These are phyloP conservation scores for Drosophila tripunctata DNA, from an alignment of 2,888 invertebrate genomes.

Conservation along the genomic window DNA sequence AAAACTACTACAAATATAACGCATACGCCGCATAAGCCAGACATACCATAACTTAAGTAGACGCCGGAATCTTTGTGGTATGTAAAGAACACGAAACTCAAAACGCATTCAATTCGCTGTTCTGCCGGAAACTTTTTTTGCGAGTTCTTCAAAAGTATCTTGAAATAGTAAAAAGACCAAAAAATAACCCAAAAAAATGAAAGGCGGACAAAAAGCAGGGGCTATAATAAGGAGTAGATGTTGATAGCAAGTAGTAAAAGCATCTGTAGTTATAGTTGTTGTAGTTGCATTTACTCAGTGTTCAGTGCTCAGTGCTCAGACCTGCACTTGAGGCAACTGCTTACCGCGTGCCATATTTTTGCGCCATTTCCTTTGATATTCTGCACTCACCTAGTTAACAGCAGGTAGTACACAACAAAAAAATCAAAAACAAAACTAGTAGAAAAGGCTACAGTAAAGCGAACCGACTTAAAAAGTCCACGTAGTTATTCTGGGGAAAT, in stretches of 20 bases:
- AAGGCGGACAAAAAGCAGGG: neutral
- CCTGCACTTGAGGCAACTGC: conserved; percentile 52
- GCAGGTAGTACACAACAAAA: conserved; percentile 8
- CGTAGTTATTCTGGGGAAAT: too few species aligned
- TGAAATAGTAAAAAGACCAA: conserved; percentile 20
- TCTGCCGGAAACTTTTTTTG: conserved; percentile 43
- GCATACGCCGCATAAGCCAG: conserved; percentile 39
- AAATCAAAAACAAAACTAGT: neutral
- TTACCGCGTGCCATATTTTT: conserved; percentile 81
- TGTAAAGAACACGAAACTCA: conserved; percentile 13
- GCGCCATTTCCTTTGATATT: conserved; percentile 74
- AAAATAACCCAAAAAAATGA: neutral
- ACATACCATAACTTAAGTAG: conserved; percentile 8
- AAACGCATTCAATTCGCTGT: conserved; percentile 50
- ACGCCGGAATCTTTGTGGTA: conserved; percentile 16
- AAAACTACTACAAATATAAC: conserved; percentile 33
- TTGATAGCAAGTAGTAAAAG: conserved; percentile 3
- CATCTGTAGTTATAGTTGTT: conserved; percentile 2
- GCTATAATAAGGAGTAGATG: conserved; percentile 1
- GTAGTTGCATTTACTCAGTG: conserved; percentile 19
- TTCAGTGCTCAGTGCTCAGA: conserved; percentile 39
- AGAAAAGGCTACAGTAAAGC: too few species aligned
- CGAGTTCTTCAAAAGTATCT: conserved; percentile 56
- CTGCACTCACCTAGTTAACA: conserved; percentile 71
- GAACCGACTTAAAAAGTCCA: too few species aligned